Evolutionary conservation across 1,140 invertebrate species (phyloP), one percentile per base, ranked within the genome.

Genomic region (Periplaneta americana): DNA sequence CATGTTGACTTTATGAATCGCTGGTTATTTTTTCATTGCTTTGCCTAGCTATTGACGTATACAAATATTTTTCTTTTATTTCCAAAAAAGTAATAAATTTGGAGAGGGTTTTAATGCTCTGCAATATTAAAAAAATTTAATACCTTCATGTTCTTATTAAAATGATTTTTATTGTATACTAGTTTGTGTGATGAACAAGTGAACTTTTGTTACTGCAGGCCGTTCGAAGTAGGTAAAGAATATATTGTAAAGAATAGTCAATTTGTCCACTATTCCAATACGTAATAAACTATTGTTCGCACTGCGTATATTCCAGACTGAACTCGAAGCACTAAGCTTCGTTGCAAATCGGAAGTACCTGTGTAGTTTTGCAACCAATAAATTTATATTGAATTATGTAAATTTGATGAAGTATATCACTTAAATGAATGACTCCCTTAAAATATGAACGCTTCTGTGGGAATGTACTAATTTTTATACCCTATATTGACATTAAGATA

Each of bases 1-100:
- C 28, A 78, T 81, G 57, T 78, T 81, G 76, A 81, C 77, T 81
- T 81, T 81, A 32, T 78, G 74, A 80, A 77, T 81, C 75, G 81
- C 81, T 81, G 81, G 76, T 13, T 39, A 74, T 57, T 81, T 81
- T 78, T 31, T 18, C 31, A 78, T 81, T 36, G 34, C 37, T 77
- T 81, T 81, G 75, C 75, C 39, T 78, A 77, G 32, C 48, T 81
- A 34, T 78, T 74, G 75, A 81, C 75, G 75, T 81, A 80, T 80
- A 33, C 34, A 34, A 28, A 37, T 34, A 34, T 5, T 80, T 34
- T 74, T 80, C n/a, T 80, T 74, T 37, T 15, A 13, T 75, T 80
- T 66, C 36, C 22, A 48, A 48, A 22, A 28, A 37, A 22, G 76
- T 22, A 33, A 32, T 66, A 34, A 18, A 66, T 35, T 80, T 80